phyloP scores from a whole-genome alignment of 2,888 invertebrate species.

The Drosophila longiperda region DNA sequence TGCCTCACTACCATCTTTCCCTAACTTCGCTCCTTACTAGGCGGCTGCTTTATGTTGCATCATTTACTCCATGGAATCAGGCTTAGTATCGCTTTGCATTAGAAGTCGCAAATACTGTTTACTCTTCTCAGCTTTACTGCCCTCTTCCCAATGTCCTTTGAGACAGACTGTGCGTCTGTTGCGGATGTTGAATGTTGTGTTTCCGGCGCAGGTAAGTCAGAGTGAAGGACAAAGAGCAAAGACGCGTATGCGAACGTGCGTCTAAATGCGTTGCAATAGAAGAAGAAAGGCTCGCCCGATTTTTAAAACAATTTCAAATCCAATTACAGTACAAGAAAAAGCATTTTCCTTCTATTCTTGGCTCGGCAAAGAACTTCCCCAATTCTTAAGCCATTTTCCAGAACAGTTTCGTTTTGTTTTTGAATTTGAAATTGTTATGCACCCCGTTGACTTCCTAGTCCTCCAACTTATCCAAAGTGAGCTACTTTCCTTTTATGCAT shows the following conservation, averaged over 20 bases:
- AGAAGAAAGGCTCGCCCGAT: constrained; percentile 43
- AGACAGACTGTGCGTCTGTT: constrained; percentile 38
- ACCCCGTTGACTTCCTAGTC: constrained; percentile 45
- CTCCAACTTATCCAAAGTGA: constrained; percentile 23
- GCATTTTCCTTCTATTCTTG: constrained; percentile 65
- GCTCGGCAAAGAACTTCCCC: constrained; percentile 19
- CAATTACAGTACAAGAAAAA: constrained; percentile 74
- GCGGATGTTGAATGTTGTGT: constrained; percentile 74
- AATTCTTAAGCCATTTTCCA: constrained; percentile 24
- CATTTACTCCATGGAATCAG: constrained; percentile 79
- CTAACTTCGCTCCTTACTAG: background rate
- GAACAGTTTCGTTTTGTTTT: constrained; percentile 60
- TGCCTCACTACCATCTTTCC: background rate
- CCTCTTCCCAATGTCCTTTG: constrained; percentile 2
- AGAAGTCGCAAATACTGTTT: constrained; percentile 63
- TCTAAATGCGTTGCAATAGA: constrained; percentile 34
- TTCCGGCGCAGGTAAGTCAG: constrained; percentile 46
- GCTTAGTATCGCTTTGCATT: constrained; percentile 65
- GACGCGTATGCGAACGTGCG: constrained; percentile 25
- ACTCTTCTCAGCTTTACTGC: constrained; percentile 44
- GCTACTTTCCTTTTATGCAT: constrained; percentile 50
- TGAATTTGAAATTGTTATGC: constrained; percentile 62
- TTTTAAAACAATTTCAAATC: constrained; percentile 77
- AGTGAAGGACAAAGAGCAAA: background rate
- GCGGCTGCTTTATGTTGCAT: constrained; percentile 59